Conservation (phyloP, 2,888 invertebrate genomes). For the Branchipolynoe longqiensis region DNA sequence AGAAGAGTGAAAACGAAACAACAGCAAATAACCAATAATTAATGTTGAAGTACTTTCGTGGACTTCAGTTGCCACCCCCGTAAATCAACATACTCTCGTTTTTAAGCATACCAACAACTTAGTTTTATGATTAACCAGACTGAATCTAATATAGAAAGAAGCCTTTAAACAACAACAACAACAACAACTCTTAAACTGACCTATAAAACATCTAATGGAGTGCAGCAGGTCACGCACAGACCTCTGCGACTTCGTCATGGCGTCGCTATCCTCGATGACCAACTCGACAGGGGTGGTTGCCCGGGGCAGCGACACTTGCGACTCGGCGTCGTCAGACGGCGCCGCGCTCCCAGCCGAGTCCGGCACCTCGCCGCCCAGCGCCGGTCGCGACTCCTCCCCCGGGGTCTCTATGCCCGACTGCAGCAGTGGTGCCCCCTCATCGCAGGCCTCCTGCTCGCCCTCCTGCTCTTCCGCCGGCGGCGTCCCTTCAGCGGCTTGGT, state of each 20-base stretch:
- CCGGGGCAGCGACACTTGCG: background rate
- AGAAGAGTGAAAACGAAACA: too few relatives aligned
- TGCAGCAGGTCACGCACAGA: conserved; percentile 62
- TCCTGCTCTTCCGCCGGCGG: conserved; percentile 15
- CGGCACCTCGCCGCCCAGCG: background rate
- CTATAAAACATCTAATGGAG: conserved; percentile 77
- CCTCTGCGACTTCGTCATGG: conserved; percentile 57
- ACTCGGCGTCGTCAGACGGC: background rate
- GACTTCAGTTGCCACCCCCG: too few relatives aligned
- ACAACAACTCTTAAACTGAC: conserved; percentile 70
- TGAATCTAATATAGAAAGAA: too few relatives aligned
- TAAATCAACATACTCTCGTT: too few relatives aligned
- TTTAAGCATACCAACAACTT: too few relatives aligned
- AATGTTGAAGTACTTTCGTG: too few relatives aligned
- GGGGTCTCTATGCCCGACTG: background rate
- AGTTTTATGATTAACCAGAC: too few relatives aligned
- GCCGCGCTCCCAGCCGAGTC: background rate
- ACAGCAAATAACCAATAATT: too few relatives aligned
- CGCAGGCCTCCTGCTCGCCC: background rate
- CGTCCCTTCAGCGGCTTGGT: background rate
- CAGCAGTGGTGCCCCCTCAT: too few relatives aligned
- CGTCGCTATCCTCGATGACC: conserved; percentile 53
- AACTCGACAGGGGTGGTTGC: conserved; percentile 22
- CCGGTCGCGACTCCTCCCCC: background rate
- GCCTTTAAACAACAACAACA: background rate